Evolutionary conservation across 1,140 invertebrate genomes (phyloP), one percentile per base, ranked within the genome.

Genomic region (Lucilia cuprina): DNA sequence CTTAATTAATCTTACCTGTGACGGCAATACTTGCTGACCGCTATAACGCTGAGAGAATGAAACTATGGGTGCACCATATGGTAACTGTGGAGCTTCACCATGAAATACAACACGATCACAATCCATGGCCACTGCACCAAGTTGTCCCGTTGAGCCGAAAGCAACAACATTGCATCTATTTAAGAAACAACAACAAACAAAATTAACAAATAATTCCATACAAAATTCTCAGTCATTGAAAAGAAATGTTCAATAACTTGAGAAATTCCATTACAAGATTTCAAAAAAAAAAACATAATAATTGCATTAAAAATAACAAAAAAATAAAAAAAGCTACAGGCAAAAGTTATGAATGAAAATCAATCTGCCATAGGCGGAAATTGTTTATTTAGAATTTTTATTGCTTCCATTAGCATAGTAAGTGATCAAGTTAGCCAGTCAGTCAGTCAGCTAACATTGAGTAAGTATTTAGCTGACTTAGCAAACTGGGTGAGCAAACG

Each of bases 21-120:
- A 94, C 3, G 96, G 96, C 75, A 98, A 91, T 74, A 93, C 94
- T 88, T 97, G 96, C 86, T 96, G 94, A 0, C 97, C 96, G 74
- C 95, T 94, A 87, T 94, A 93, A 77, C 94, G 92, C 88, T 97
- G 96, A 82, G 94, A 94, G 88, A 96, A 96, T 2, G 94, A 93
- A 14, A 95, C 93, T 70, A 97, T 94, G 10, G 95, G 95, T 14
- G 95, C 94, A 17, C 94, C 94, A 86, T 94, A 94, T 0, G 97
- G 95, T 65, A 95, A 91, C 2, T 94, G 91, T 0, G 96, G 94
- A 74, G 95, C 94, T 86, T 97, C 96, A 14, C 94, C 93, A 21
- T 94, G 92, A 85, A 97, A 97, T n/a, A 96, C 95, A 14, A 96
- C 94, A 21, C 93, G 91, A 91, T 98, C 96, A 89, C 97, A 98